phyloP scores from a whole-genome alignment of 2,797 vertebrate genomes.

The Leuciscus waleckii region DNA sequence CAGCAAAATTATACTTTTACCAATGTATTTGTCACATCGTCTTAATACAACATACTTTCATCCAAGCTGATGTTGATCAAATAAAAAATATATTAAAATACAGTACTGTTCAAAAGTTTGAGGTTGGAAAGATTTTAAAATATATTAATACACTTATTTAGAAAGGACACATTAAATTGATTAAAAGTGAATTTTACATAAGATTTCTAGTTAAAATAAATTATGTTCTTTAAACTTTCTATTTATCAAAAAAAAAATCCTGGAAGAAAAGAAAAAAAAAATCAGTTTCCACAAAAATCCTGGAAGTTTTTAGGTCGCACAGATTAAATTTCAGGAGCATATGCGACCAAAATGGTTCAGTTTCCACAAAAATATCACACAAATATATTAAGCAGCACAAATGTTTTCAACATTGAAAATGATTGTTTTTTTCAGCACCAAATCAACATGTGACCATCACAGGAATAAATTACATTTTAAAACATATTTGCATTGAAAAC shows the following conservation, averaged over 20 bases:
- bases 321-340: too few species aligned
- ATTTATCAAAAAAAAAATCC: too few species aligned
- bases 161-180: not conserved
- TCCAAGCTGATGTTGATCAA: not conserved
- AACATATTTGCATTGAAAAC: not conserved
- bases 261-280: too few species aligned
- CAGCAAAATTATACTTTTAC: not conserved
- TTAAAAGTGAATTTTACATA: not conserved
- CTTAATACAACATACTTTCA: not conserved
- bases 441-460: not conserved
- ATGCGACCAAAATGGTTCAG: too few species aligned
- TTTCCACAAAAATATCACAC: too few species aligned
- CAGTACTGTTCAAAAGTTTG: not conserved
- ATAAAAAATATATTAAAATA: not conserved
- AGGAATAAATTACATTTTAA: not conserved
- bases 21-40: not conserved
- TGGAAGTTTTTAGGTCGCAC: too few species aligned
- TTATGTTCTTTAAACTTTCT: not conserved
- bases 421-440: not conserved
- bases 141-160: not conserved
- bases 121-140: not conserved
- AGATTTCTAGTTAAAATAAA: not conserved
- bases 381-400: not conserved
- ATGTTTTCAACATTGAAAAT: not conserved
- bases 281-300: too few species aligned